Evolutionary conservation across 2,797 vertebrate genomes (phyloP).

Genomic region (Thalassophryne amazonica): DNA sequence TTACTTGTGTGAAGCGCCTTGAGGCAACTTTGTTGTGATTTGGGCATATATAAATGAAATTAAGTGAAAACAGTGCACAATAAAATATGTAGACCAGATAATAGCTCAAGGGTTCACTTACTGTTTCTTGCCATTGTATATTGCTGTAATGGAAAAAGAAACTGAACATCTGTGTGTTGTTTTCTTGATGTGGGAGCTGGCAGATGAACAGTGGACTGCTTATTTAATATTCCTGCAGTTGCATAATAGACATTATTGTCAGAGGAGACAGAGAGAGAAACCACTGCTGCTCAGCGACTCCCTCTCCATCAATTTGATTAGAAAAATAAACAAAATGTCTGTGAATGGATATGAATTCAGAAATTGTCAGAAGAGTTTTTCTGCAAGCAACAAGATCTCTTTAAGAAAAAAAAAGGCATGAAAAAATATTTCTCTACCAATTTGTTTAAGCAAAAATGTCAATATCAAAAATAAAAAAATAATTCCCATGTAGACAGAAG

Average conservation of each 20-base stretch:
- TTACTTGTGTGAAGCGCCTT: too few species aligned
- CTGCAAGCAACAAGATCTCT: too few species aligned
- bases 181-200: not conserved
- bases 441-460: not conserved
- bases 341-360: not conserved
- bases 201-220: not conserved
- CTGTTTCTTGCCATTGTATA: not conserved
- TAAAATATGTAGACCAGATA: too few species aligned
- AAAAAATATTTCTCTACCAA: too few species aligned
- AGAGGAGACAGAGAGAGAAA: not conserved
- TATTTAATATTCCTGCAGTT: not conserved
- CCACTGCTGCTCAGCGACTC: not conserved
- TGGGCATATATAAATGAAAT: too few species aligned
- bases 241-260: not conserved
- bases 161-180: not conserved
- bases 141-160: too few species aligned
- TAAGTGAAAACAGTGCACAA: too few species aligned
- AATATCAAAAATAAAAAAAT: not conserved
- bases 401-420: too few species aligned
- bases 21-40: too few species aligned
- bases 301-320: not conserved
- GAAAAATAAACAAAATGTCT: too few species aligned
- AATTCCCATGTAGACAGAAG: too few species aligned
- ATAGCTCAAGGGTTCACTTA: not conserved
- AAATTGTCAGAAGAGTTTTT: constrained; percentile 6